Conservation (phyloP, 2,888 invertebrate species). For the Phymatocera aterrima region DNA sequence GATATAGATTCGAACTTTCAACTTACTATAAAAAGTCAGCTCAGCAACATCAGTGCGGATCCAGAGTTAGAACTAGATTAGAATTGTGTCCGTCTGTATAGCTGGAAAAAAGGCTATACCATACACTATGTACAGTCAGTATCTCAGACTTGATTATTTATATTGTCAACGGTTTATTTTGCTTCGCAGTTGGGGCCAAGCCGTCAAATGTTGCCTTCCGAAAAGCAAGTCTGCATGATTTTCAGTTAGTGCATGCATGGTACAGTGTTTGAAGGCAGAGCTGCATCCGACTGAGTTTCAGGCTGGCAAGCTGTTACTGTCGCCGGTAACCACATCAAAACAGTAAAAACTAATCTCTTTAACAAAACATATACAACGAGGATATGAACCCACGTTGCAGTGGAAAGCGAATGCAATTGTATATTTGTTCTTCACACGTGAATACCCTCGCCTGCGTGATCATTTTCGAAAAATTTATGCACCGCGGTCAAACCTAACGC, state of each 20-base stretch:
- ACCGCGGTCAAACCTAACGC: too few species aligned
- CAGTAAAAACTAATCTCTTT: constrained; percentile 23
- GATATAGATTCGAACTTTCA: too few species aligned
- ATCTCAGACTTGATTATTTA: constrained; percentile 12
- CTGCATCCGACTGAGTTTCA: constrained; percentile 12
- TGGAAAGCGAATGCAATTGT: too few species aligned
- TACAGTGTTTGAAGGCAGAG: neutral
- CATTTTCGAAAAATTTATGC: neutral
- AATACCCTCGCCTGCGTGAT: neutral
- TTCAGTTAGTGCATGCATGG: neutral
- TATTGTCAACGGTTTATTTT: constrained; percentile 22
- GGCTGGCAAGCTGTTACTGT: constrained; percentile 36
- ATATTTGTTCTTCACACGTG: too few species aligned
- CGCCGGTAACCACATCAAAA: neutral
- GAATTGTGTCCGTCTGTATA: neutral
- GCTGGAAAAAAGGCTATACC: neutral
- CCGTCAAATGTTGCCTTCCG: constrained; percentile 9
- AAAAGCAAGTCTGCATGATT: neutral
- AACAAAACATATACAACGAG: neutral
- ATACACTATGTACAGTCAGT: neutral
- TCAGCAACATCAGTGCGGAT: neutral
- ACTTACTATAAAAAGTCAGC: too few species aligned
- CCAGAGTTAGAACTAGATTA: neutral
- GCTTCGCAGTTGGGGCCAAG: constrained; percentile 11
- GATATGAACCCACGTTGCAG: neutral